Evolutionary conservation across 2,113 vertebrate genomes (phyloP).

Genomic region (Glaucomys volans): DNA sequence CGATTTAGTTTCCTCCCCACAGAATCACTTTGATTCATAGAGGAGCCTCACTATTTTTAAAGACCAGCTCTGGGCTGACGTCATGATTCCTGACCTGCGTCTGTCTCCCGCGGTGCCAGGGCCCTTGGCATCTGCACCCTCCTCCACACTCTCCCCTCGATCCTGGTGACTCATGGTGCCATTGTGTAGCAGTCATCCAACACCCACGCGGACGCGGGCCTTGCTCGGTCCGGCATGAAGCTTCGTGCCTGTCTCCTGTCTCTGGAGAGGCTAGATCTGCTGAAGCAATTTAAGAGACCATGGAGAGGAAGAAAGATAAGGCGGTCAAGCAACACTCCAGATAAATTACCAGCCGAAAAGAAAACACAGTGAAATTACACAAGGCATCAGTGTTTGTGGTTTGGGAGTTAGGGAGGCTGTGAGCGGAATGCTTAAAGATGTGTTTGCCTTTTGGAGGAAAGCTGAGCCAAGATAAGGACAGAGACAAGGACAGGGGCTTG

Average conservation of each 20-base stretch:
- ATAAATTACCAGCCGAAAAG: slow-evolving; percentile 19
- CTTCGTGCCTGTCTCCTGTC: slow-evolving; percentile 29
- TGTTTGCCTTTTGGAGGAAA: not conserved
- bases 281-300: slow-evolving; percentile 34
- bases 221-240: slow-evolving; percentile 5
- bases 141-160: not conserved
- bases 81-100: slow-evolving; percentile 59
- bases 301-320: not conserved
- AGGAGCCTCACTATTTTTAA: slow-evolving; percentile 60
- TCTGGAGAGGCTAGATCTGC: slow-evolving; percentile 51
- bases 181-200: not conserved
- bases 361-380: not conserved
- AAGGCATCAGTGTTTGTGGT: not conserved
- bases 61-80: slow-evolving; percentile 32
- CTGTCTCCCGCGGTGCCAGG: not conserved
- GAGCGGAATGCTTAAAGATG: not conserved
- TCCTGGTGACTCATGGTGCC: slow-evolving; percentile 27
- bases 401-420: not conserved
- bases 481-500: not conserved
- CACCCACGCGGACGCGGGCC: slow-evolving; percentile 30
- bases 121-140: not conserved
- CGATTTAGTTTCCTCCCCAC: not conserved
- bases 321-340: slow-evolving; percentile 13
- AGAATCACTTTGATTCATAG: slow-evolving; percentile 33
- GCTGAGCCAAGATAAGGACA: not conserved